Base-by-base conservation (phyloP, 2,113 vertebrate species). In the Ammodytes dubius region DNA sequence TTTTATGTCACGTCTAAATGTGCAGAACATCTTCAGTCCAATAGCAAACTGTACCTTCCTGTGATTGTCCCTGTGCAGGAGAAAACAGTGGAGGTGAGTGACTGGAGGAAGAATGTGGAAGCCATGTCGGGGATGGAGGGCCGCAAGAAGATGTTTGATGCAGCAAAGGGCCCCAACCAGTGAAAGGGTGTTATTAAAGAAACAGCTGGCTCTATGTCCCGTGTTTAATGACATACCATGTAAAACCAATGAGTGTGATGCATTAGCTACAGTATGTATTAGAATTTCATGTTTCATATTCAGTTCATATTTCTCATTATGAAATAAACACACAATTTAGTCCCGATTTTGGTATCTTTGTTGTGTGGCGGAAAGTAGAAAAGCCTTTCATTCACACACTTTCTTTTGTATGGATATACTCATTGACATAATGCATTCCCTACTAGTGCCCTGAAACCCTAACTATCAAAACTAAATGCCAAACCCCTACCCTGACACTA, bases 71-170 rank as follows among this genome's bases (percentile, higher is more conserved):
- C 10, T 49, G 17, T n/a, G 61, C 85, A 93, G 92, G 92, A 93
- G 66, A 93, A 93, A 59, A 93, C 92, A 1, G 92, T 53, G 61
- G 92, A 93, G 70, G 87, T 93, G 85, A 87, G 96, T 0, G 98
- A 99, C 90, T 99, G 98, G 98, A 96, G 98, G 91, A 99, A 99
- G 95, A 99, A 99, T 7, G 99, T 99, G 96, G 98, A 99, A 61
- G 98, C 92, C 83, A 93, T 90, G 92, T 92, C 92, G 1, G 92
- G 92, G 19, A 99, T 99, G 98, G 97, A 99, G 80, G 98, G 98
- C 10, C 92, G 98, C 37, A 99, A 88, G 80, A 93, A 99, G 93
- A 99, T 99, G 97, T 99, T 99, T 0, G 93, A 95, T 40, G 94
- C 95, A 58, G 88, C 90, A 6, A 86, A 85, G 47, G 93, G 89